Percentiles rank a stretch among this genome's conserved stretches.
These are phyloP conservation scores for Plecturocebus donacophilus DNA, from an alignment of 2,113 vertebrate genomes.

Conservation along the genomic window DNA sequence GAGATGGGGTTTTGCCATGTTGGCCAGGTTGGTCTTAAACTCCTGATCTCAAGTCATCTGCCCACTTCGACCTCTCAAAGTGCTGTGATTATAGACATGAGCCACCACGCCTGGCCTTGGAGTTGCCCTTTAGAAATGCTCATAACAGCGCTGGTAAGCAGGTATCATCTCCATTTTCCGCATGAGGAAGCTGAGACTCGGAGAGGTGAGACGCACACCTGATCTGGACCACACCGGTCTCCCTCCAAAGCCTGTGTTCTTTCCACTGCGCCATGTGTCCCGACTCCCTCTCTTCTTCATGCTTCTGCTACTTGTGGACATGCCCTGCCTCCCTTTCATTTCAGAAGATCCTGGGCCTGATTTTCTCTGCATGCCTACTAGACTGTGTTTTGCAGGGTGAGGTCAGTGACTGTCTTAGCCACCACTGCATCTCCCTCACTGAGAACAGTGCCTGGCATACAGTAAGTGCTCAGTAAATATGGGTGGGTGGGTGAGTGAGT, in stretches of 20 bases:
- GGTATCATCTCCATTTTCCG: accelerated
- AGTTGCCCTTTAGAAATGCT: neutral
- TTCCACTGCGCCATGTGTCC: accelerated
- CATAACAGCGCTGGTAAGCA: accelerated
- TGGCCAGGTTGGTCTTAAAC: neutral
- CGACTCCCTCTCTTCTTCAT: neutral
- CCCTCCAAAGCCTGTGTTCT: neutral
- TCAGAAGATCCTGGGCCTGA: neutral
- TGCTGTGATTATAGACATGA: neutral
- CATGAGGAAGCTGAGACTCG: neutral
- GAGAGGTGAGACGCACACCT: accelerated
- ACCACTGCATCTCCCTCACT: accelerated
- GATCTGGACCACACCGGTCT: accelerated
- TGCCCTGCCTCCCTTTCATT: too few species aligned
- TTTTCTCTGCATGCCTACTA: neutral
- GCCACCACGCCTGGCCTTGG: accelerated
- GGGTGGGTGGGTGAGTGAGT: neutral
- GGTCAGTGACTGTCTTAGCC: accelerated
- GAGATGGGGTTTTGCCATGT: neutral
- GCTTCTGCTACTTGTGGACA: accelerated
- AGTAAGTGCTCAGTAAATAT: neutral
- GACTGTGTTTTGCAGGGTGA: neutral
- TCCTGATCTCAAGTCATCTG: neutral
- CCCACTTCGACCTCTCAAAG: neutral
- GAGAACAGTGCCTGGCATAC: neutral